Percentiles rank a stretch among this genome's conserved stretches.
phyloP scores from a whole-genome alignment of 53 echinoderm and acorn worm species.

The Actinopyga echinites region DNA sequence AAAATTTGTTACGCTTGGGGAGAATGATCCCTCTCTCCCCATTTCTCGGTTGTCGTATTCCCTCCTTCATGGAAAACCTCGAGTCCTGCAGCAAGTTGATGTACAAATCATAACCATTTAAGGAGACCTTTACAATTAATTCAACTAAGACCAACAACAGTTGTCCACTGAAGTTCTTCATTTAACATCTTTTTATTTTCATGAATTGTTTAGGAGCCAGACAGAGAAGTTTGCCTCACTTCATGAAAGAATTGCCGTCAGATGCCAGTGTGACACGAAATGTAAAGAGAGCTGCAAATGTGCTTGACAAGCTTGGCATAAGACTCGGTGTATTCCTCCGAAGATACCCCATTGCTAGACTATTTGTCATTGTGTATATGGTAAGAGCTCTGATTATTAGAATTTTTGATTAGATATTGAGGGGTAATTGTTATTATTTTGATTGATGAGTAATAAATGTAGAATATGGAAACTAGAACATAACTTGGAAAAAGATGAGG shows the following conservation, averaged over 20 bases:
- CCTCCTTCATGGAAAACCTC: too few relatives aligned
- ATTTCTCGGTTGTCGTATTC: too few relatives aligned
- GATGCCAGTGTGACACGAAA: conserved; percentile 90
- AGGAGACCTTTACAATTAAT: too few relatives aligned
- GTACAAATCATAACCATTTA: too few relatives aligned
- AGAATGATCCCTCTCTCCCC: too few relatives aligned
- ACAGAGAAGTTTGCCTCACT: conserved; percentile 77
- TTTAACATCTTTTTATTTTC: background rate
- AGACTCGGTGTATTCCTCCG: conserved; percentile 90
- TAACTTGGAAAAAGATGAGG: background rate
- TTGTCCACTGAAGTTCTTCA: background rate
- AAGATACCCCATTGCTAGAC: conserved; percentile 90
- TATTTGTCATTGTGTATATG: conserved; percentile 95
- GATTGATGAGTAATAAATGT: background rate
- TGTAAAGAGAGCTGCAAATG: conserved; percentile 87
- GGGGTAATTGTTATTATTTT: background rate
- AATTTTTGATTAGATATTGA: too few relatives aligned
- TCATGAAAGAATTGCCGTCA: conserved; percentile 80
- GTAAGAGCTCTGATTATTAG: conserved; percentile 68
- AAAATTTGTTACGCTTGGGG: too few relatives aligned
- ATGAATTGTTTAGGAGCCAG: conserved; percentile 56
- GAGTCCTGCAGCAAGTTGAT: too few relatives aligned
- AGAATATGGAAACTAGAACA: background rate
- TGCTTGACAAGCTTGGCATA: conserved; percentile 84
- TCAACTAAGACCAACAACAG: background rate